phyloP scores from a whole-genome alignment of 92 coral and sea anemone species.

The Actinostola sp. region DNA sequence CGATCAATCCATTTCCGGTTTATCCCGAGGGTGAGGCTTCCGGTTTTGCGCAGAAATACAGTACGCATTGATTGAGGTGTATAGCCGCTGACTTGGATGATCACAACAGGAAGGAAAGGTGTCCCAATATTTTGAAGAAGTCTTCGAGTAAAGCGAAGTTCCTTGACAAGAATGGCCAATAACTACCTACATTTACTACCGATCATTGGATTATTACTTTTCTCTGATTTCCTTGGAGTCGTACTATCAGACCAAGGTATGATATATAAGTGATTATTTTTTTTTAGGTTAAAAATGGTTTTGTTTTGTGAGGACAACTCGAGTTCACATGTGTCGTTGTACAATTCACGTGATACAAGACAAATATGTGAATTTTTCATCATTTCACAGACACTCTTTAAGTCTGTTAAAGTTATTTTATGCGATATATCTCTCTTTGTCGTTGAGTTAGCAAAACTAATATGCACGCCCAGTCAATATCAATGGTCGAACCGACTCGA shows the following conservation, averaged over 20 bases:
- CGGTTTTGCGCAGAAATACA: constrained; percentile 30
- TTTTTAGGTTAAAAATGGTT: constrained; percentile 4
- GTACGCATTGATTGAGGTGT: constrained; percentile 10
- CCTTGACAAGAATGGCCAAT: constrained; percentile 13
- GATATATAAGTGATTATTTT: neutral
- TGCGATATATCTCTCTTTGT: constrained; percentile 1
- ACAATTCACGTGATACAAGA: constrained; percentile 24
- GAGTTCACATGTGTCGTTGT: neutral
- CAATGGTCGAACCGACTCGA: constrained; percentile 25
- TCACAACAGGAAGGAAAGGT: constrained; percentile 18
- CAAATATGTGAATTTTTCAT: constrained; percentile 8
- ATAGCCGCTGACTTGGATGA: constrained; percentile 17
- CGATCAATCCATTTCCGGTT: constrained; percentile 39
- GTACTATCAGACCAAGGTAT: constrained; percentile 31
- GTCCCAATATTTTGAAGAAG: constrained; percentile 22
- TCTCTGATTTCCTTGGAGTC: constrained; percentile 14
- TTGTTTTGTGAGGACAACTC: neutral
- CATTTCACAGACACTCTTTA: neutral
- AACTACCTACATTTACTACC: neutral
- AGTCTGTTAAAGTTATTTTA: neutral
- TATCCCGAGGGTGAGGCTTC: constrained; percentile 49
- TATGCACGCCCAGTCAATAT: constrained; percentile 29
- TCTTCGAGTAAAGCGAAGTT: constrained; percentile 15
- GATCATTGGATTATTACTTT: constrained; percentile 27
- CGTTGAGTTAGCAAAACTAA: constrained; percentile 27